Base-by-base conservation (phyloP, 2,888 invertebrate species). In the Rhagonycha fulva region DNA sequence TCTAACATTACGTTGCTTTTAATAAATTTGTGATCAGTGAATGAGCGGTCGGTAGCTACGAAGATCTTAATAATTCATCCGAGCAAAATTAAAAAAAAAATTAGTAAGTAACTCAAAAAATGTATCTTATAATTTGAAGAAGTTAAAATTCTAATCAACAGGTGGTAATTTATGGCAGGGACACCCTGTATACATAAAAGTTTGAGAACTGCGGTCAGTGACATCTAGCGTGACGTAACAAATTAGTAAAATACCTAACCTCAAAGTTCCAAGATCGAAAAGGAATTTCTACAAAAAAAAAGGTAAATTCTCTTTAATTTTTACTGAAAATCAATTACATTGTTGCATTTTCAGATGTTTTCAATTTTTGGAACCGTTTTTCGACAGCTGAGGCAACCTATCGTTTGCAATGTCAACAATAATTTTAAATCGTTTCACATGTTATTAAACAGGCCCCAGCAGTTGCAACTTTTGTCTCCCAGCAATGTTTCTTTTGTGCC, bases 401-500 rank as follows among this genome's bases (percentile, higher is more conserved):
- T 14, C 11, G 19, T 23, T 9, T 23, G n/a, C 14, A 66, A 10
- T 26, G 23, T 71, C n/a, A 30, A 12, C 10, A 71, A 19, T 14
- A 32, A 24, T 14, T 2, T 47, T 9, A 62, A 68, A 23, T 30
- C 23, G 23, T 68, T 62, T 62, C 72, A 72, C 14, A 68, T 23
- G 1, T n/a, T 72, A 62, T n/a, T 72, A 62, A 28, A 30, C 4
- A 30, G 11, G 7, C 61, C n/a, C 0, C 68, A 30, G n/a, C n/a
- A 7, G 9, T 47, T 47, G 47, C 75, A 71, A 10, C 76, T 84
- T 30, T 76, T 85, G 72, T 68, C 74, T 24, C 83, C 85, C 9
- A 30, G 70, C 28, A 78, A 61, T 4, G 72, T 78, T 9, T 81
- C 77, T 72, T 9, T 86, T 3, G 72, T 84, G 9, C 85, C 83